These are phyloP conservation scores for Eupithecia subumbrata DNA, from an alignment of 2,888 invertebrate genomes.

Conservation along the genomic window DNA sequence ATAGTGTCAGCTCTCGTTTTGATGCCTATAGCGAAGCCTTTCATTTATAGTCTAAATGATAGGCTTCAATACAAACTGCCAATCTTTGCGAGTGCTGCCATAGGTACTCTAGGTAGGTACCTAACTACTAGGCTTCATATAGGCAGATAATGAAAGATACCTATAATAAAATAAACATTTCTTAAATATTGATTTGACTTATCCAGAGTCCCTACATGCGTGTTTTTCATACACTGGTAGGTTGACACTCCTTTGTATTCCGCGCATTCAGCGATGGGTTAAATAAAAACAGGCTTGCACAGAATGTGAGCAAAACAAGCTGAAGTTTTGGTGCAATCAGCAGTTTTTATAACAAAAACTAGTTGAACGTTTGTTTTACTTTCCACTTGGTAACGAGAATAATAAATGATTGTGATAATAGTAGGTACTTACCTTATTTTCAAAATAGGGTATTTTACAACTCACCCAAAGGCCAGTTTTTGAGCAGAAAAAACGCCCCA, in stretches of 20 bases:
- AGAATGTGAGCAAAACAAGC: slow-evolving; percentile 59
- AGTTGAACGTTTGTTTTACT: slow-evolving; percentile 24
- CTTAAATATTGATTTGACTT: slow-evolving; percentile 17
- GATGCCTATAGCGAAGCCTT: neutral
- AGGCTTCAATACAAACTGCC: too few relatives aligned
- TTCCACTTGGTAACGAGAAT: slow-evolving; percentile 13
- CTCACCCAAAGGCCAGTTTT: neutral
- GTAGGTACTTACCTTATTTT: neutral
- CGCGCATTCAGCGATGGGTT: slow-evolving; percentile 68
- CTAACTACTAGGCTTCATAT: neutral
- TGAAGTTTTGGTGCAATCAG: slow-evolving; percentile 49
- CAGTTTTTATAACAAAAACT: slow-evolving; percentile 34
- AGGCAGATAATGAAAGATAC: neutral
- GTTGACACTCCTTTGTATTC: slow-evolving; percentile 72
- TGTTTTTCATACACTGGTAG: slow-evolving; percentile 47
- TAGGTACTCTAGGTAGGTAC: neutral
- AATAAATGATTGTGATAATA: neutral
- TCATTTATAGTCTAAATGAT: neutral
- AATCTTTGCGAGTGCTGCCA: neutral
- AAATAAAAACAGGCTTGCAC: slow-evolving; percentile 67
- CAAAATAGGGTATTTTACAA: neutral
- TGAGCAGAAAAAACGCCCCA: neutral
- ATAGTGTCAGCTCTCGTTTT: too few relatives aligned
- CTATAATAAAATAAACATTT: too few relatives aligned
- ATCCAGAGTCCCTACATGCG: slow-evolving; percentile 45